Percentiles rank a stretch among this genome's conserved stretches.
These are phyloP conservation scores for Podiceps cristatus DNA, from an alignment of 2,113 vertebrate species.

Conservation along the genomic window DNA sequence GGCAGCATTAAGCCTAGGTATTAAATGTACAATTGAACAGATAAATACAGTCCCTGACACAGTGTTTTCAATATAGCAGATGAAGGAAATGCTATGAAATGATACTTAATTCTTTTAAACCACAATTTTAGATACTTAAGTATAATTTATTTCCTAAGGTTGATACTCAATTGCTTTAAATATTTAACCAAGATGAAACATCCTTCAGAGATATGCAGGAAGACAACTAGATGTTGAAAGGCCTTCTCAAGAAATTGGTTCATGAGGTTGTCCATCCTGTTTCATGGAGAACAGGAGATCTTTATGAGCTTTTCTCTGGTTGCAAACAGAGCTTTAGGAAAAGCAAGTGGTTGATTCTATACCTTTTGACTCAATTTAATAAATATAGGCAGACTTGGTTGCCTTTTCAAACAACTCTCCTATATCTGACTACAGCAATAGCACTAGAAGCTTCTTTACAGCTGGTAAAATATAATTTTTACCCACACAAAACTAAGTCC, in stretches of 20 bases:
- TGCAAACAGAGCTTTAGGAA: background rate
- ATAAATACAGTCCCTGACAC: background rate
- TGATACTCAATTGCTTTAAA: background rate
- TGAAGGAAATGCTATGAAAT: background rate
- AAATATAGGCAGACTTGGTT: background rate
- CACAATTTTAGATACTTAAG: background rate
- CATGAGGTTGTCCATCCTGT: background rate
- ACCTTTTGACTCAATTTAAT: background rate
- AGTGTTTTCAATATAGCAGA: background rate
- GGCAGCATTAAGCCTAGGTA: background rate
- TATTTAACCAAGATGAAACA: background rate
- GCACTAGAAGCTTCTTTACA: background rate
- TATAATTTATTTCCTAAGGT: background rate
- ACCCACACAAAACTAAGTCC: background rate
- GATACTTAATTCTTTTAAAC: background rate
- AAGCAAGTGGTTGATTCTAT: background rate
- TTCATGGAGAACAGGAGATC: background rate
- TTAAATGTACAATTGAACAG: background rate
- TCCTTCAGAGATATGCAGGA: background rate
- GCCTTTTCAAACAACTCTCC: background rate
- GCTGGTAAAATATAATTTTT: background rate
- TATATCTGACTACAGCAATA: background rate
- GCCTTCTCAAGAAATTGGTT: background rate
- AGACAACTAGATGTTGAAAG: background rate
- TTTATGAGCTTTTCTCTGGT: background rate